These are phyloP conservation scores for Lophius piscatorius DNA, from an alignment of 2,113 vertebrate species.

Conservation along the genomic window DNA sequence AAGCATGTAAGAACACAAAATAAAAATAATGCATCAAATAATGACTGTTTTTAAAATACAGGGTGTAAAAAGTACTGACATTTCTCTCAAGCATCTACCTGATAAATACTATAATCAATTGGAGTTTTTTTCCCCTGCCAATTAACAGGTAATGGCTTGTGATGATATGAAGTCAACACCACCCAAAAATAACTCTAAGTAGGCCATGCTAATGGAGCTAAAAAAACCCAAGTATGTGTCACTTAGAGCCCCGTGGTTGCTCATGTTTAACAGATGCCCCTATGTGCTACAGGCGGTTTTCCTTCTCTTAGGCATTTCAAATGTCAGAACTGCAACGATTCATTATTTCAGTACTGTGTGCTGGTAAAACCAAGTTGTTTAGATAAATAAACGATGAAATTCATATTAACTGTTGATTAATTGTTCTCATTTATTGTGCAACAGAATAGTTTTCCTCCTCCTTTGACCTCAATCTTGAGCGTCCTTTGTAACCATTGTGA, in stretches of 20 bases:
- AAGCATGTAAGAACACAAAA: too few species aligned
- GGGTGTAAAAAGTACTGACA: too few species aligned
- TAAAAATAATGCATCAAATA: too few species aligned
- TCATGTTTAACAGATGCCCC: slow-evolving; percentile 44
- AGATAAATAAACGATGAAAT: slow-evolving; percentile 70
- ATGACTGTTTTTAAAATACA: too few species aligned
- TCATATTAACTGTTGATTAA: slow-evolving; percentile 80
- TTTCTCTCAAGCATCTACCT: too few species aligned
- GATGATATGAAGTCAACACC: slow-evolving; percentile 1
- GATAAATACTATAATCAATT: too few species aligned
- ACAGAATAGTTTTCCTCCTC: slow-evolving; percentile 64
- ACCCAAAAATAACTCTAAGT: slow-evolving; percentile 33
- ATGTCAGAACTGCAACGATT: slow-evolving; percentile 59
- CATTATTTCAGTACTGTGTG: slow-evolving; percentile 58
- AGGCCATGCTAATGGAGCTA: slow-evolving; percentile 40
- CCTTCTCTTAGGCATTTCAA: slow-evolving; percentile 40
- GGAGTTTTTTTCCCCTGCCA: neutral
- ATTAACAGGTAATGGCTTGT: neutral
- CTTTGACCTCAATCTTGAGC: slow-evolving; percentile 77
- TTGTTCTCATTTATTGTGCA: slow-evolving; percentile 76
- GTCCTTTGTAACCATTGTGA: slow-evolving; percentile 74
- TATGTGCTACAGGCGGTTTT: slow-evolving; percentile 41
- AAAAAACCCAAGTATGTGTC: slow-evolving; percentile 32
- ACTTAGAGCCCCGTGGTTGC: slow-evolving; percentile 31
- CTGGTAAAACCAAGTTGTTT: slow-evolving; percentile 71